A percentile compares a stretch with the other conserved stretches of the same genome.
These are phyloP conservation scores for Agapetus fuscipes DNA, from an alignment of 2,888 invertebrate species.

Conservation along the genomic window DNA sequence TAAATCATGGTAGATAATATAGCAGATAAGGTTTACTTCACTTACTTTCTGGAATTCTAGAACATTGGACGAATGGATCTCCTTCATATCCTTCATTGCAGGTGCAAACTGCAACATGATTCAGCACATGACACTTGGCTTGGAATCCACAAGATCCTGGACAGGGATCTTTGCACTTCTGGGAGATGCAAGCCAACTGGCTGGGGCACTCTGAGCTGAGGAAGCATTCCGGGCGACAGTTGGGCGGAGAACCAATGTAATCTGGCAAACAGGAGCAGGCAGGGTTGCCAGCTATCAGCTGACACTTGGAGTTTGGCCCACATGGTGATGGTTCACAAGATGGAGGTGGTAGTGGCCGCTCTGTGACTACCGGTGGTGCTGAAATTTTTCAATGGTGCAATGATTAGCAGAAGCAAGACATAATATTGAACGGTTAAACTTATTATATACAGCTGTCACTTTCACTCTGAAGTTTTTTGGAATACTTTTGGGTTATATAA, in stretches of 20 bases:
- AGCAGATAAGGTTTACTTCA: too few species aligned
- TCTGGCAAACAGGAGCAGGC: conserved; percentile 73
- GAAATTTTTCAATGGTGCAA: too few species aligned
- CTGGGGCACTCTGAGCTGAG: conserved; percentile 72
- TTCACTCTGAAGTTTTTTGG: too few species aligned
- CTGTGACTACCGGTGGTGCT: conserved; percentile 32
- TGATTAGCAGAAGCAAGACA: too few species aligned
- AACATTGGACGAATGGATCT: conserved; percentile 72
- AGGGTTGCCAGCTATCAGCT: conserved; percentile 59
- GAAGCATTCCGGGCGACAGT: conserved; percentile 71
- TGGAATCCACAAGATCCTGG: conserved; percentile 74
- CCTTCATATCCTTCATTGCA: conserved; percentile 67
- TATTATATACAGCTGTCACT: too few species aligned
- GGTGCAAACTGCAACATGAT: conserved; percentile 73
- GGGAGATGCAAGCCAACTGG: conserved; percentile 65
- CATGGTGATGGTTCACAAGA: conserved; percentile 77
- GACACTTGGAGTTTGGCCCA: conserved; percentile 75
- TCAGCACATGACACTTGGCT: conserved; percentile 67
- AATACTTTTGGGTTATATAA: too few species aligned
- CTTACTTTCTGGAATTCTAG: conserved; percentile 35
- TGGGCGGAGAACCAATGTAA: conserved; percentile 69
- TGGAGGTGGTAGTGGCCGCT: conserved; percentile 59
- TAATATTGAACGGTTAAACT: too few species aligned
- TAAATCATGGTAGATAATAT: too few species aligned
- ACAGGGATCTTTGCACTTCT: conserved; percentile 75